Evolutionary conservation across 1,140 invertebrate species (phyloP).

Genomic region (Drosophila arawakana): DNA sequence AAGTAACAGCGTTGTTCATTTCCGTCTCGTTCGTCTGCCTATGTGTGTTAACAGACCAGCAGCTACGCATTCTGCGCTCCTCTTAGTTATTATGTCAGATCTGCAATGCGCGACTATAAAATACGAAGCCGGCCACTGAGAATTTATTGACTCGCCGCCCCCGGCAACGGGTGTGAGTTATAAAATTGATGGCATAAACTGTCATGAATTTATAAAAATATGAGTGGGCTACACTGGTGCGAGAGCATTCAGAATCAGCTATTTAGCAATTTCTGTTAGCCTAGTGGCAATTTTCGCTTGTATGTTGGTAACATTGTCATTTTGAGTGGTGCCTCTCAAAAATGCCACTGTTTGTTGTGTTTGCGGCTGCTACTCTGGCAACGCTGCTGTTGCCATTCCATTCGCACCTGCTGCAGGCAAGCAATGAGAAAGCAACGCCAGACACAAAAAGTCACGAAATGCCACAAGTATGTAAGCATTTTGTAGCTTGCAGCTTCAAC

Average conservation of each 20-base stretch:
- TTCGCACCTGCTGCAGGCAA: slow-evolving; percentile 32
- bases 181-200: slow-evolving; percentile 83
- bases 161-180: slow-evolving; percentile 75
- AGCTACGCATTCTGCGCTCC: slow-evolving; percentile 77
- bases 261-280: slow-evolving; percentile 39
- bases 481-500: slow-evolving; percentile 9
- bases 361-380: slow-evolving; percentile 61
- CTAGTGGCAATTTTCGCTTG: slow-evolving; percentile 69
- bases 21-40: slow-evolving; percentile 5
- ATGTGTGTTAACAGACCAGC: slow-evolving; percentile 57
- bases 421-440: slow-evolving; percentile 35
- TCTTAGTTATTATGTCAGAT: slow-evolving; percentile 84
- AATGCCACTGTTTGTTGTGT: slow-evolving; percentile 35
- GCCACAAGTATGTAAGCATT: not conserved
- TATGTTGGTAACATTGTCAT: slow-evolving; percentile 80
- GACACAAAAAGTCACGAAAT: not conserved
- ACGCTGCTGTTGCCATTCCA: slow-evolving; percentile 55
- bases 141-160: slow-evolving; percentile 83
- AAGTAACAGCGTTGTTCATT: slow-evolving; percentile 54
- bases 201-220: slow-evolving; percentile 76
- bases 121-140: slow-evolving; percentile 74
- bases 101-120: slow-evolving; percentile 84
- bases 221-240: slow-evolving; percentile 47
- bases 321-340: slow-evolving; percentile 61
- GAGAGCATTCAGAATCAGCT: not conserved